Evolutionary conservation across 2,888 invertebrate genomes (phyloP), one percentile per base, ranked within the genome.

Genomic region (Cinara cedri): DNA sequence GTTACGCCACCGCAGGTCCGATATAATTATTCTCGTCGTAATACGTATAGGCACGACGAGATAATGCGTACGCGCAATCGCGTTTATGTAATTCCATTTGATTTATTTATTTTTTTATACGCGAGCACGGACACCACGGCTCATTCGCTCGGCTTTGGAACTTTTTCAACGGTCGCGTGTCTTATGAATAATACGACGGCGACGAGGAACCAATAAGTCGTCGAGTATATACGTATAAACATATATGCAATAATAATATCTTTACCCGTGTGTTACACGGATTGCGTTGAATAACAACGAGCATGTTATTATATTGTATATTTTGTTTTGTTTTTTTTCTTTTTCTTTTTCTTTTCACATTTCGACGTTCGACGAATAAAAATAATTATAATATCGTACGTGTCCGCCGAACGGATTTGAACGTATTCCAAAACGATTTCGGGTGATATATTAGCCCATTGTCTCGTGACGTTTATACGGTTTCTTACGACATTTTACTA

Each of bases 81-180:
- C 34, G 14, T n/a, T 57, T 57, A 24, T 57, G 55, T 6, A 34
- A 34, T 34, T n/a, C n/a, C n/a, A n/a, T n/a, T n/a, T n/a, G n/a
- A n/a, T n/a, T n/a, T n/a, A n/a, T n/a, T n/a, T n/a, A 34, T 34
- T 34, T 6, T 6, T 1, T 19, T 54, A 19, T 54, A 54, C 51
- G 51, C 34, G 34, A 34, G n/a, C n/a, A n/a, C n/a, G n/a, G n/a
- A n/a, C n/a, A 49, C 46, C 3, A 49, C 6, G 6, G 46, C 49
- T 16, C 1, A n/a, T 51, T 11, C 16, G 42, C 3, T 54, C 42
- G 51, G n/a, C n/a, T 74, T 74, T 44, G 63, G 21, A 74, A 74
- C 74, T 62, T 74, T 63, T 62, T 74, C 54, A 51, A 63, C 42
- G 62, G 72, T 34, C 72, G 63, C 74, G 51, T 51, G 34, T 60